These are phyloP conservation scores for Mellivora capensis DNA, from an alignment of 2,113 vertebrate genomes.

Conservation along the genomic window DNA sequence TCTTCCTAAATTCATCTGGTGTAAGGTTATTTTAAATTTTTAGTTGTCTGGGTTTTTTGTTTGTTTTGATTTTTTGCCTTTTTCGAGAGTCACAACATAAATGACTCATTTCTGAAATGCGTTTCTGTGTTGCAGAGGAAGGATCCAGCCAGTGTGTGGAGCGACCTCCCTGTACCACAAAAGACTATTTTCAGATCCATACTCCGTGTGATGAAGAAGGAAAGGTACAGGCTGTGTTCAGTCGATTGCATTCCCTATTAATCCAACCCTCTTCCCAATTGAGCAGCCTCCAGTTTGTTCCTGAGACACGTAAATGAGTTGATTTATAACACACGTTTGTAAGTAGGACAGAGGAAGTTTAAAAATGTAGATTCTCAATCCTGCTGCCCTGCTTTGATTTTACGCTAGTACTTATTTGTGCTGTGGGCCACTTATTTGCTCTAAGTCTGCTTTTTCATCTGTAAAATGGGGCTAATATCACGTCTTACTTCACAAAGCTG, in stretches of 20 bases:
- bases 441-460: background rate
- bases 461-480: background rate
- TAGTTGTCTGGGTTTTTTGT: background rate
- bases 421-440: background rate
- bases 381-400: background rate
- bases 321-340: background rate
- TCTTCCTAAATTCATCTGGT: background rate
- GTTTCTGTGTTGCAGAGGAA: constrained; percentile 85
- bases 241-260: background rate
- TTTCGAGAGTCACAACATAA: background rate
- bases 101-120: background rate
- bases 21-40: background rate
- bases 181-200: constrained; percentile 96
- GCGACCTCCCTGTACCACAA: constrained; percentile 89
- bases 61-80: background rate
- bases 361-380: background rate
- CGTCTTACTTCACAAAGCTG: background rate
- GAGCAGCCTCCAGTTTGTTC: background rate
- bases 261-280: background rate
- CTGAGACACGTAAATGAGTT: background rate
- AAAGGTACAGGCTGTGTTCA: constrained; percentile 84
- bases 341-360: background rate
- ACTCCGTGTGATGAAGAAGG: constrained; percentile 92
- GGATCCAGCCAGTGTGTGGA: constrained; percentile 87
- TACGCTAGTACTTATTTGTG: background rate